Evolutionary conservation across 2,113 vertebrate genomes (phyloP).

Genomic region (Myxocyprinus asiaticus): DNA sequence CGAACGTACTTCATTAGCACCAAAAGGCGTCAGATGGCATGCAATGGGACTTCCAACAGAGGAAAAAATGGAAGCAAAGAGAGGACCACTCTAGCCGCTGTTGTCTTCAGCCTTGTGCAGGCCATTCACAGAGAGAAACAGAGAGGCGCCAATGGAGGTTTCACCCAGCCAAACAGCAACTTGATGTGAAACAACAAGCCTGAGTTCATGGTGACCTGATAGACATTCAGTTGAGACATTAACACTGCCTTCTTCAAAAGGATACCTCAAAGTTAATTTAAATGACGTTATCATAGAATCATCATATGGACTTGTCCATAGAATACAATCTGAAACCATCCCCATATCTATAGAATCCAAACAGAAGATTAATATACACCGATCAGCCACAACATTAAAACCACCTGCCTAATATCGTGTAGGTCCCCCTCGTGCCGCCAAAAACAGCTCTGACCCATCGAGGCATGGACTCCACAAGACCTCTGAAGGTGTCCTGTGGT

Average conservation of each 20-base stretch:
- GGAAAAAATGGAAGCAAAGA: slow-evolving; percentile 73
- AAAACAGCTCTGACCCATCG: too few species aligned
- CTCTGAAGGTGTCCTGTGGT: too few species aligned
- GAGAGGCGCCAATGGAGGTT: slow-evolving; percentile 78
- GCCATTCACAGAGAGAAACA: slow-evolving; percentile 90
- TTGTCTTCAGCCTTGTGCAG: slow-evolving; percentile 90
- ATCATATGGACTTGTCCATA: neutral
- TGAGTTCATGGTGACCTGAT: neutral
- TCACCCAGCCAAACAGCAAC: slow-evolving; percentile 41
- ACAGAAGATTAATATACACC: too few species aligned
- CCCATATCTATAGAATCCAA: too few species aligned
- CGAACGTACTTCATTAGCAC: slow-evolving; percentile 95
- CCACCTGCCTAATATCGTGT: too few species aligned
- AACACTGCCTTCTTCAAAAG: slow-evolving; percentile 40
- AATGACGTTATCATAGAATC: neutral
- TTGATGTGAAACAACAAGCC: slow-evolving; percentile 39
- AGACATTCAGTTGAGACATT: neutral
- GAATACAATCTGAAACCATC: too few species aligned
- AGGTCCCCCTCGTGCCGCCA: too few species aligned
- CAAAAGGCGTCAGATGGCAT: slow-evolving; percentile 72
- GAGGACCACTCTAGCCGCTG: slow-evolving; percentile 86
- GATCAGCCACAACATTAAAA: too few species aligned
- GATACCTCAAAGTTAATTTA: slow-evolving; percentile 27
- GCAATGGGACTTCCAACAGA: slow-evolving; percentile 51
- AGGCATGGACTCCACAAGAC: too few species aligned